These are phyloP conservation scores for Sphecodes monilicornis DNA, from an alignment of 2,888 invertebrate species.

Conservation along the genomic window DNA sequence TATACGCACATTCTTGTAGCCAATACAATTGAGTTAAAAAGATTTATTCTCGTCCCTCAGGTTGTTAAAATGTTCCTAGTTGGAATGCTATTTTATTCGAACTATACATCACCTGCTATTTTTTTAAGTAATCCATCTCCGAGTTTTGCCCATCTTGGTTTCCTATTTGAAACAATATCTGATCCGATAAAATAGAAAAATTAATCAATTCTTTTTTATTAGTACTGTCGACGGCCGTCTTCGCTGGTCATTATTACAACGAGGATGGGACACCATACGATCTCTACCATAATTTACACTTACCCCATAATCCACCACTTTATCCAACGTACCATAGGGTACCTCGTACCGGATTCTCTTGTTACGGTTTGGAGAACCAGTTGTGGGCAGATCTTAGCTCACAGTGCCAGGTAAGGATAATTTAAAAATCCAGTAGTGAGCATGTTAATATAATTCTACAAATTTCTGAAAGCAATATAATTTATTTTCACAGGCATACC, in stretches of 20 bases:
- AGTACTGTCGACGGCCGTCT: slow-evolving; percentile 34
- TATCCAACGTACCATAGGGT: slow-evolving; percentile 85
- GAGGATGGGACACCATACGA: slow-evolving; percentile 84
- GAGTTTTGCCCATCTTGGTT: too few relatives aligned
- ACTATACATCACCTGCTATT: neutral
- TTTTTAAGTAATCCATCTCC: neutral
- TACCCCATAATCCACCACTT: slow-evolving; percentile 86
- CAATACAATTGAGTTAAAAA: too few relatives aligned
- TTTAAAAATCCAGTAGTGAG: neutral
- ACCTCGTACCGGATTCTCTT: slow-evolving; percentile 85
- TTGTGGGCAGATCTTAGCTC: slow-evolving; percentile 86
- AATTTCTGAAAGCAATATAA: neutral
- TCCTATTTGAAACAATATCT: neutral
- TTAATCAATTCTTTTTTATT: neutral
- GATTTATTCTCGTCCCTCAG: too few relatives aligned
- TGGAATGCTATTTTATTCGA: neutral
- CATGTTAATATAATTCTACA: neutral
- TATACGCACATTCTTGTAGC: too few relatives aligned
- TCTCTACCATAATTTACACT: slow-evolving; percentile 86
- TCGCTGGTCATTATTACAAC: slow-evolving; percentile 65
- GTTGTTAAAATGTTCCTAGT: neutral
- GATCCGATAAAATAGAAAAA: neutral
- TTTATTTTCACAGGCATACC: slow-evolving; percentile 86
- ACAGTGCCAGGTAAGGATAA: slow-evolving; percentile 85
- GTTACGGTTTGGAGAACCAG: slow-evolving; percentile 83